These are phyloP conservation scores for Scopus umbretta DNA, from an alignment of 2,113 vertebrate genomes.

Conservation along the genomic window DNA sequence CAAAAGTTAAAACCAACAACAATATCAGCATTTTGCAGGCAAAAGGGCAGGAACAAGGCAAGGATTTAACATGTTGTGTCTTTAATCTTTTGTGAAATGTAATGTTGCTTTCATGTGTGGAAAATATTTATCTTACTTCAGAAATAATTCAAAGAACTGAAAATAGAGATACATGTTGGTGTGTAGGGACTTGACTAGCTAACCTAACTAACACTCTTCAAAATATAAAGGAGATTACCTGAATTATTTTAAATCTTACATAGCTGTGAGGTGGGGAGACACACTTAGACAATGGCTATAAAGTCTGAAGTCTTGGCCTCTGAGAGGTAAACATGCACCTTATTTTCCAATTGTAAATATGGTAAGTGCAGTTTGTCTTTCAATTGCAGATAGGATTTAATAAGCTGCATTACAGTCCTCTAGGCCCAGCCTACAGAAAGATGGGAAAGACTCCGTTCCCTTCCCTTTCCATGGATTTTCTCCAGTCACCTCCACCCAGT, in stretches of 20 bases:
- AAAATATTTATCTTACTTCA: neutral
- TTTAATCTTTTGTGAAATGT: neutral
- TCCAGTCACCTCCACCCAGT: neutral
- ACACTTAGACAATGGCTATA: neutral
- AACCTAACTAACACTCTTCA: neutral
- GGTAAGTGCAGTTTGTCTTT: neutral
- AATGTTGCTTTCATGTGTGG: neutral
- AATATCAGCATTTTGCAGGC: slow-evolving; percentile 27
- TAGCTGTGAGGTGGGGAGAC: neutral
- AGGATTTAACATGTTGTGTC: neutral
- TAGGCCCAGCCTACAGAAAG: neutral
- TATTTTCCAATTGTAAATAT: neutral
- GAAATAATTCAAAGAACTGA: neutral
- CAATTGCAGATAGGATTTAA: neutral
- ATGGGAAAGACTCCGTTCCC: neutral
- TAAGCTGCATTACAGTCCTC: neutral
- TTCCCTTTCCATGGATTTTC: neutral
- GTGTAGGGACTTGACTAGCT: neutral
- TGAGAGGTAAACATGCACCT: neutral
- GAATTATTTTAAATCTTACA: neutral
- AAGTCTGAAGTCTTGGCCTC: neutral
- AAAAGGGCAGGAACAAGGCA: slow-evolving; percentile 5
- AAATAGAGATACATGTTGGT: neutral
- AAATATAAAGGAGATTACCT: neutral
- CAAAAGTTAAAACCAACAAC: neutral